A percentile compares a stretch with the other conserved stretches of the same genome.
These are phyloP conservation scores for Crocuta crocuta DNA, from an alignment of 2,113 vertebrate genomes.

Conservation along the genomic window DNA sequence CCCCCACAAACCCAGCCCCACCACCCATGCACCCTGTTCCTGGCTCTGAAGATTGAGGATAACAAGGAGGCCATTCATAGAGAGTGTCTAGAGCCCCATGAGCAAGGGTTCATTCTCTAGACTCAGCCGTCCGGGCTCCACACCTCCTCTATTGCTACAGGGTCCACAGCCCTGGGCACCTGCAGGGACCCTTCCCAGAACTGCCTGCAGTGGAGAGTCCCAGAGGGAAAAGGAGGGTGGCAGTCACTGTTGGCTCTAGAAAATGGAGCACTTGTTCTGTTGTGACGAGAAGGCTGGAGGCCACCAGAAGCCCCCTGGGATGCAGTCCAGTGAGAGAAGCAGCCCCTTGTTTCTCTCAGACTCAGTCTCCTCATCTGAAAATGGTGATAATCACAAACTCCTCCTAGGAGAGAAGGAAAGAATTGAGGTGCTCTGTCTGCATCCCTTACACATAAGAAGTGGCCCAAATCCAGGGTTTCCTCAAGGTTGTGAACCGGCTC, in stretches of 20 bases:
- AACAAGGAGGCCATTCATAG: too few relatives aligned
- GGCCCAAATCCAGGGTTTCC: neutral
- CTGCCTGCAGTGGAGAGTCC: neutral
- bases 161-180: neutral
- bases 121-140: neutral
- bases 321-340: neutral
- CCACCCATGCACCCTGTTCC: fast-evolving
- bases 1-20: fast-evolving
- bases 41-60: neutral
- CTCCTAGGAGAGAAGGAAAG: neutral
- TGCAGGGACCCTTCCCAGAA: fast-evolving
- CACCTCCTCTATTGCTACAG: fast-evolving
- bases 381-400: neutral
- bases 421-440: neutral
- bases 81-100: neutral
- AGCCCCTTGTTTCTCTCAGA: neutral
- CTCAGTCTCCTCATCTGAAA: neutral
- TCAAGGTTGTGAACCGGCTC: neutral
- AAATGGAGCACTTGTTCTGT: neutral
- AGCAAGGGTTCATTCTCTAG: neutral
- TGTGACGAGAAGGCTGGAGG: neutral
- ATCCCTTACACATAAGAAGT: neutral
- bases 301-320: neutral
- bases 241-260: neutral
- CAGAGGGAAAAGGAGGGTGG: neutral